Evolutionary conservation across 2,797 vertebrate genomes (phyloP).

Genomic region (Myiothlypis coronata): DNA sequence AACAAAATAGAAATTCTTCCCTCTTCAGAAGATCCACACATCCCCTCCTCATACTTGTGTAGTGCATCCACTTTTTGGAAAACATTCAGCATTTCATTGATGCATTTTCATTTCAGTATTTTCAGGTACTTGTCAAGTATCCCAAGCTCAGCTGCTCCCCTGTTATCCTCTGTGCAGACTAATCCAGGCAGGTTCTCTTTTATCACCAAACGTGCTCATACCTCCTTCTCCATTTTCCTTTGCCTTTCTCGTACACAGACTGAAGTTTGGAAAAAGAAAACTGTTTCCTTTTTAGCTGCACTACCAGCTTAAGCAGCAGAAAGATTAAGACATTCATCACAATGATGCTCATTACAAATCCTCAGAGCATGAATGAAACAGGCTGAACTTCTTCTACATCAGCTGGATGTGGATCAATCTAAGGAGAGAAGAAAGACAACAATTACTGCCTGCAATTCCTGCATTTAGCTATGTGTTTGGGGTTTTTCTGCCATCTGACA

Average conservation of each 20-base stretch:
- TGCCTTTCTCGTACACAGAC: not conserved
- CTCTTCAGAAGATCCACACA: not conserved
- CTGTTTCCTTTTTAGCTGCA: constrained; percentile 39
- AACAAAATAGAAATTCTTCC: not conserved
- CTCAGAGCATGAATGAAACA: constrained; percentile 67
- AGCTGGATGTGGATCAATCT: constrained; percentile 78
- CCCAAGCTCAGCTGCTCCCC: not conserved
- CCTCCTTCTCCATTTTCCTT: not conserved
- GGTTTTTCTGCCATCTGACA: not conserved
- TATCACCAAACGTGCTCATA: constrained; percentile 26
- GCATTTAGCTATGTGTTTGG: not conserved
- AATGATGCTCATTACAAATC: constrained; percentile 1
- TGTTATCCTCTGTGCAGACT: not conserved
- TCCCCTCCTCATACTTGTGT: not conserved
- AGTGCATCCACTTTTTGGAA: not conserved
- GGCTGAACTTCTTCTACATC: constrained; percentile 64
- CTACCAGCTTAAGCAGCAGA: constrained; percentile 45
- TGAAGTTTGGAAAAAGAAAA: constrained; percentile 16
- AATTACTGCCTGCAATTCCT: not conserved
- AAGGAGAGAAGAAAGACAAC: not conserved
- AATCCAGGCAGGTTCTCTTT: not conserved
- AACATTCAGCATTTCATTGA: not conserved
- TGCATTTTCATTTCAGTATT: not conserved
- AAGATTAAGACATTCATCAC: constrained; percentile 38
- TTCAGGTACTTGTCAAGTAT: not conserved